A percentile compares a stretch with the other conserved stretches of the same genome.
phyloP scores from a whole-genome alignment of 2,888 invertebrate genomes.

The Netelia fuscicornis region DNA sequence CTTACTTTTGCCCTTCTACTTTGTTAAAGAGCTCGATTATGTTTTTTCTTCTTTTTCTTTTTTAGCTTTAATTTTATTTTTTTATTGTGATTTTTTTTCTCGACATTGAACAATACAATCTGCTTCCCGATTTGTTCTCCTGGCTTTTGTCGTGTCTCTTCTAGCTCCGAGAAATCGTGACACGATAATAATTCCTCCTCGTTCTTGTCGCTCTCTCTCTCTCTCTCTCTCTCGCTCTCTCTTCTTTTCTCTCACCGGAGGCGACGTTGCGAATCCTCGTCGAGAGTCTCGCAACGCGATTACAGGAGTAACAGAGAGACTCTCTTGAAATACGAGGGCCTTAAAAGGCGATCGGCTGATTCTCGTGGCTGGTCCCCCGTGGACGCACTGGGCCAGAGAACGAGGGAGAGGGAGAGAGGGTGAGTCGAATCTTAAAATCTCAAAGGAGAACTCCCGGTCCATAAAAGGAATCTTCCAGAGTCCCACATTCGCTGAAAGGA shows the following conservation, averaged over 20 bases:
- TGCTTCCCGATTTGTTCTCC: not conserved
- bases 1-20: slow-evolving; percentile 46
- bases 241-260: slow-evolving; percentile 15
- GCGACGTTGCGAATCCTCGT: not conserved
- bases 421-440: slow-evolving; percentile 54
- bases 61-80: not conserved
- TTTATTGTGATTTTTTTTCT: not conserved
- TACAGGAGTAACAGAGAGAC: slow-evolving; percentile 25
- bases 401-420: not conserved
- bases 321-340: slow-evolving; percentile 57
- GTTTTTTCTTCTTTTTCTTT: not conserved
- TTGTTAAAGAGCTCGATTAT: slow-evolving; percentile 1
- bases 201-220: not conserved
- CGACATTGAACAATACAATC: slow-evolving; percentile 21
- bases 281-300: slow-evolving; percentile 47
- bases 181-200: slow-evolving; percentile 44
- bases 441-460: slow-evolving; percentile 40
- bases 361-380: slow-evolving; percentile 18
- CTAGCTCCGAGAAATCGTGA: slow-evolving; percentile 40
- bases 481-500: not conserved
- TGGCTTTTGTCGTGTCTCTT: slow-evolving; percentile 12
- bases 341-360: slow-evolving; percentile 64
- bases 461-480: slow-evolving; percentile 50
- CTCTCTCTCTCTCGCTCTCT: not conserved
- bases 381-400: slow-evolving; percentile 4